Conservation (phyloP, 2,113 vertebrate genomes). For the Oreotrochilus melanogaster region DNA sequence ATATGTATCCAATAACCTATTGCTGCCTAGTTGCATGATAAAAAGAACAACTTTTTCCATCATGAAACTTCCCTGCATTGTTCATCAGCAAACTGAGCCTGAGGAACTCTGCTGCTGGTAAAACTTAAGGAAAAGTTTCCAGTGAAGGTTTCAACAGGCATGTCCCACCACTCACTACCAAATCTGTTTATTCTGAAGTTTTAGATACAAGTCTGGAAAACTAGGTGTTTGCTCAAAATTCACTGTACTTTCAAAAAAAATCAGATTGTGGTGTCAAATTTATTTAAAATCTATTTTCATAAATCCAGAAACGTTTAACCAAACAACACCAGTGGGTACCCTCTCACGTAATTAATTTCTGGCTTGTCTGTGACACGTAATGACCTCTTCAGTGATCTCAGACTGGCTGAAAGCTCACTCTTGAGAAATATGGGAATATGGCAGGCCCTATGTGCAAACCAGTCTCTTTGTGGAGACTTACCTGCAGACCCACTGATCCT, state of each 20-base stretch:
- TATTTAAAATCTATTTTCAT: neutral
- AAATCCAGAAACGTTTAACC: neutral
- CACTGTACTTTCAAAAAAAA: neutral
- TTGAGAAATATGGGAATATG: neutral
- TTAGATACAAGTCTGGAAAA: neutral
- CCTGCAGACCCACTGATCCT: accelerated
- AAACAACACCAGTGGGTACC: neutral
- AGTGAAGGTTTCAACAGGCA: neutral
- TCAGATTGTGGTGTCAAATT: neutral
- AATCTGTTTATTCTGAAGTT: neutral
- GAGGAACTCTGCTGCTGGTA: neutral
- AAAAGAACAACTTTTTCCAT: neutral
- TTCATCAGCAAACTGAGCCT: neutral
- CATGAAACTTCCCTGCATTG: neutral
- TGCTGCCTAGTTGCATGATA: neutral
- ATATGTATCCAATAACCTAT: neutral
- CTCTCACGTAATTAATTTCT: neutral
- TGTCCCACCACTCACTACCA: neutral
- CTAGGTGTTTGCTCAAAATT: neutral
- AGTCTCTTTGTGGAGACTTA: neutral
- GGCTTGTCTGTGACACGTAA: neutral
- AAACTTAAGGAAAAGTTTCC: neutral
- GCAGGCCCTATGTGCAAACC: neutral
- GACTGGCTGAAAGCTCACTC: neutral
- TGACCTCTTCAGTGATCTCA: neutral